Conservation (phyloP, 2,888 invertebrate species). For the Petrolisthes manimaculis region DNA sequence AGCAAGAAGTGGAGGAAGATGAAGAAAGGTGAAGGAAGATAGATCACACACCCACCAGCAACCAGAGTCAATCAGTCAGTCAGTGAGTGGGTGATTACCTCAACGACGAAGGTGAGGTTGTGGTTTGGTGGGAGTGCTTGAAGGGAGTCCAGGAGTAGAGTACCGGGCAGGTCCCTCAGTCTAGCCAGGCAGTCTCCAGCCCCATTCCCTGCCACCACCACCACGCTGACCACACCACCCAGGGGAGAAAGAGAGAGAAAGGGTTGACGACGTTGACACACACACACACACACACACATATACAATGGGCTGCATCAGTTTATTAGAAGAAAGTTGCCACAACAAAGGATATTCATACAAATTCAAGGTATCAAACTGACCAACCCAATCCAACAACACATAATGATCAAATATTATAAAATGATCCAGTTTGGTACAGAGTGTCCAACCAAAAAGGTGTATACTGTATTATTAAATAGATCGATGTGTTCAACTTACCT, state of each 20-base stretch:
- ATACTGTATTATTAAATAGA: neutral
- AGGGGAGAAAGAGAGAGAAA: neutral
- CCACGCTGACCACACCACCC: neutral
- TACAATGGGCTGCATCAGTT: neutral
- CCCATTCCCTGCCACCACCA: conserved; percentile 23
- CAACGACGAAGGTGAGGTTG: conserved; percentile 47
- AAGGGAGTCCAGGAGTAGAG: conserved; percentile 47
- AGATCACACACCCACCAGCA: neutral
- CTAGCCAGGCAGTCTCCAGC: conserved; percentile 33
- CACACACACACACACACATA: neutral
- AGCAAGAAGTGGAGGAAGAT: no score
- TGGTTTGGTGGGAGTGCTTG: conserved; percentile 14
- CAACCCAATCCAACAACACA: no score
- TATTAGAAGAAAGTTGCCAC: no score
- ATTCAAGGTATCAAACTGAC: no score
- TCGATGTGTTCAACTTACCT: conserved; percentile 18
- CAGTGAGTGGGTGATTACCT: conserved; percentile 9
- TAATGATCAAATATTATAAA: no score
- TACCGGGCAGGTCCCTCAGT: conserved; percentile 48
- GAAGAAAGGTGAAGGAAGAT: neutral
- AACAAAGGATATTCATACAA: no score
- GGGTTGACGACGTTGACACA: neutral
- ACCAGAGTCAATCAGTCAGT: neutral
- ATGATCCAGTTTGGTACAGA: no score
- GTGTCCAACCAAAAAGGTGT: neutral